These are phyloP conservation scores for Watsonalla cultraria DNA, from an alignment of 2,888 invertebrate genomes.

Conservation along the genomic window DNA sequence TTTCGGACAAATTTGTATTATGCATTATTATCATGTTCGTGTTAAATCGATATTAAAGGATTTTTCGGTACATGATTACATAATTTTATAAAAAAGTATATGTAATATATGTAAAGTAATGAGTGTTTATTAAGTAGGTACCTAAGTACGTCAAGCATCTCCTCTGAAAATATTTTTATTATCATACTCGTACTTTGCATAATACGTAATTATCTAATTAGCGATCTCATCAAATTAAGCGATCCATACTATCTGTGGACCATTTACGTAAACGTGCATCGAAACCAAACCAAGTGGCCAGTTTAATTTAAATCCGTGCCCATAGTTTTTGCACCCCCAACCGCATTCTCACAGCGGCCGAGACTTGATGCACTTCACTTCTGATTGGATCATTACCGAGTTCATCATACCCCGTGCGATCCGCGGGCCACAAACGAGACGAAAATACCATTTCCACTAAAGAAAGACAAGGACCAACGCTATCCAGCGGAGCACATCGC, in stretches of 20 bases:
- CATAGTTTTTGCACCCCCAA: conserved; percentile 77
- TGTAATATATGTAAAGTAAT: too few relatives aligned
- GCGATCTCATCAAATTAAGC: background rate
- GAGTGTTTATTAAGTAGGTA: too few relatives aligned
- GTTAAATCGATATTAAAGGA: background rate
- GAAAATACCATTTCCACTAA: conserved; percentile 21
- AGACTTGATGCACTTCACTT: conserved; percentile 76
- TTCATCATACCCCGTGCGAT: conserved; percentile 77
- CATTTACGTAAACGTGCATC: conserved; percentile 32
- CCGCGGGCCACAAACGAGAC: conserved; percentile 64
- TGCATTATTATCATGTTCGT: conserved; percentile 5
- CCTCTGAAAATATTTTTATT: too few relatives aligned
- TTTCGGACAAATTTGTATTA: conserved; percentile 31
- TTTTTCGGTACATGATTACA: too few relatives aligned
- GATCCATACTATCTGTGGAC: conserved; percentile 8
- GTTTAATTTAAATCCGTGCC: conserved; percentile 74
- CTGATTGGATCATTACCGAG: conserved; percentile 80
- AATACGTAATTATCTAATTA: background rate
- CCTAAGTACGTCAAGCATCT: too few relatives aligned
- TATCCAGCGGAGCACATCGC: conserved; percentile 58
- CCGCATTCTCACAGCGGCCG: conserved; percentile 77
- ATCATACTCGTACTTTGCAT: too few relatives aligned
- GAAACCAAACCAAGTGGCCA: conserved; percentile 66
- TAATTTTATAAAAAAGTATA: too few relatives aligned
- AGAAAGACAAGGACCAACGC: conserved; percentile 38